phyloP scores from a whole-genome alignment of 2,797 vertebrate genomes.

The Sardinella longiceps region DNA sequence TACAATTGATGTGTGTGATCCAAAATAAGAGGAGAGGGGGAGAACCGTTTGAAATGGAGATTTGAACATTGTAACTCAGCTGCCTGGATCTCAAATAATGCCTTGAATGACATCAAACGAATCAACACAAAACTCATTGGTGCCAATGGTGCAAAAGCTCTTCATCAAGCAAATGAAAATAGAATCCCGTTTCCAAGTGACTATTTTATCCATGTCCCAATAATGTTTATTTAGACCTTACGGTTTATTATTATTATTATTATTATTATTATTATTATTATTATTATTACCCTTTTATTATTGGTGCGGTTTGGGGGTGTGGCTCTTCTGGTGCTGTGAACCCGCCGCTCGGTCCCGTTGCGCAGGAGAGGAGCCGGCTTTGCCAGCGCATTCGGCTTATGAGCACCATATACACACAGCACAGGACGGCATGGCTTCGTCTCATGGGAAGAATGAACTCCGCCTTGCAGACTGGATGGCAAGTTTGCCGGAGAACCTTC shows the following conservation, averaged over 20 bases:
- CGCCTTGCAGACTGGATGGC: constrained; percentile 96
- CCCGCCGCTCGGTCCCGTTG: constrained; percentile 51
- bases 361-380: constrained; percentile 8
- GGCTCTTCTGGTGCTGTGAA: constrained; percentile 69
- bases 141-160: constrained; percentile 3
- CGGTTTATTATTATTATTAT: neutral
- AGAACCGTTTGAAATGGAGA: constrained; percentile 23
- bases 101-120: constrained; percentile 33
- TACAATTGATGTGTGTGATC: neutral
- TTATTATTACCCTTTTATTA: constrained; percentile 69
- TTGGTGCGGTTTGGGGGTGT: constrained; percentile 80
- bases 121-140: constrained; percentile 19
- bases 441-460: constrained; percentile 88
- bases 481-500: constrained; percentile 88
- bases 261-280: constrained; percentile 29
- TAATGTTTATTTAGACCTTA: neutral
- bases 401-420: constrained; percentile 51
- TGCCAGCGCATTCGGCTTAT: constrained; percentile 55
- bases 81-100: neutral
- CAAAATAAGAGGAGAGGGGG: neutral
- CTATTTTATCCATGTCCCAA: neutral
- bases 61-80: constrained; percentile 15
- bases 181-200: neutral
- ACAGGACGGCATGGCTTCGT: constrained; percentile 87
- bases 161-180: neutral